Base-by-base conservation (phyloP, 2,797 vertebrate genomes). In the Paguma larvata region DNA sequence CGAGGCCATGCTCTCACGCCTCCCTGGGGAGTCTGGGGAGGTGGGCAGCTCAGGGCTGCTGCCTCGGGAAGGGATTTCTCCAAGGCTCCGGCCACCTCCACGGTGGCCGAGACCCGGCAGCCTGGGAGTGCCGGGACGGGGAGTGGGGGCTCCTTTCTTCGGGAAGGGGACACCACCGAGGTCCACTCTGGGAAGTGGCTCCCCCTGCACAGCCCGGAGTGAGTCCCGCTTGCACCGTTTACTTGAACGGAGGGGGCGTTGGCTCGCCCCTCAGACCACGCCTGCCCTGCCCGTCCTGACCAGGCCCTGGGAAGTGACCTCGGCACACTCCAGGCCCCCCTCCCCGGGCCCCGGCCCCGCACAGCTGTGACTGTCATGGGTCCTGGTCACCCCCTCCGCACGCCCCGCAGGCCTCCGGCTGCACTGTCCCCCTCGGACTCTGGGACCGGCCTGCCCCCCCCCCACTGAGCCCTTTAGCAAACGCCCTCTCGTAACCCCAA, bases 361-460 rank as follows among this genome's bases (percentile, higher is more conserved):
- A 13, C 19, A n/a, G 59, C 62, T 11, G 11, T 3, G 46, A 32
- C 16, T 48, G 6, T 23, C 13, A 2, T 1, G 41, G 41, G 30
- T 16, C 44, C 19, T 0, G 0, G 25, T 27, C 30, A 10, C 38
- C 0, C 25, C 44, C 14, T 41, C 25, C 9, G 23, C 5, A 4
- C 0, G 0, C 53, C 32, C 44, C 9, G 30, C 14, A 92, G 51
- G 32, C n/a, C 27, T 68, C 53, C 15, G 30, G 19, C 30, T 48
- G 23, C 59, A 1, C 82, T 48, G 12, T 32, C 9, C 21, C 51
- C 62, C 1, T 0, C 2, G 38, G 84, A 25, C 19, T 12, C 59
- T 4, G 4, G 32, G 44, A 9, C 21, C 3, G 30, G 25, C 83
- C 27, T 0, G 0, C 30, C 3, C n/a, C 5, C 1, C 5, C 1